Conservation (phyloP, 2,888 invertebrate genomes). For the Molanna angustata region DNA sequence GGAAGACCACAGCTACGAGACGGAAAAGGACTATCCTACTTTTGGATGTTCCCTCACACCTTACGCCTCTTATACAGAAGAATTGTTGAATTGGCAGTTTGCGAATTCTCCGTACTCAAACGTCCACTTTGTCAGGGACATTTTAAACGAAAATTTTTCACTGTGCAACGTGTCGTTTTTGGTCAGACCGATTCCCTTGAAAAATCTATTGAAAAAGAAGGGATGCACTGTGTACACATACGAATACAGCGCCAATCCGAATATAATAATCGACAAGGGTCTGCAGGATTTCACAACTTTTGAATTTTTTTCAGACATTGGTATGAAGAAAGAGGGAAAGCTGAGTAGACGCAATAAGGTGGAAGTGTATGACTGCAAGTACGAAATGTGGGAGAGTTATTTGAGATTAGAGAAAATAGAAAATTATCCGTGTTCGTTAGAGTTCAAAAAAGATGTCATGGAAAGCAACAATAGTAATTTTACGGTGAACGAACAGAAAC, state of each 20-base stretch:
- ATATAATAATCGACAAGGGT: constrained; percentile 10
- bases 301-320: no score
- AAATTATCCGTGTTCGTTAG: not conserved
- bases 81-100: constrained; percentile 29
- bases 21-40: constrained; percentile 22
- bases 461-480: not conserved
- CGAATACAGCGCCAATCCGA: not conserved
- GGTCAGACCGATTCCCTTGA: constrained; percentile 32
- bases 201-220: constrained; percentile 2
- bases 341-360: not conserved
- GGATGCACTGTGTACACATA: constrained; percentile 6
- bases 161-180: constrained; percentile 37
- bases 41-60: constrained; percentile 37
- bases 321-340: no score
- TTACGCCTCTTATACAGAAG: constrained; percentile 36
- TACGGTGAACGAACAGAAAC: not conserved
- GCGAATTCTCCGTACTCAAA: constrained; percentile 18
- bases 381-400: constrained; percentile 12
- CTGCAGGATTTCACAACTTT: not conserved
- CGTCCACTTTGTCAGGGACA: constrained; percentile 26
- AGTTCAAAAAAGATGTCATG: not conserved
- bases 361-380: constrained; percentile 13
- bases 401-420: constrained; percentile 10
- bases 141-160: constrained; percentile 36
- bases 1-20: constrained; percentile 13